Base-by-base conservation (phyloP, 2,113 vertebrate species). In the Lagopus muta region DNA sequence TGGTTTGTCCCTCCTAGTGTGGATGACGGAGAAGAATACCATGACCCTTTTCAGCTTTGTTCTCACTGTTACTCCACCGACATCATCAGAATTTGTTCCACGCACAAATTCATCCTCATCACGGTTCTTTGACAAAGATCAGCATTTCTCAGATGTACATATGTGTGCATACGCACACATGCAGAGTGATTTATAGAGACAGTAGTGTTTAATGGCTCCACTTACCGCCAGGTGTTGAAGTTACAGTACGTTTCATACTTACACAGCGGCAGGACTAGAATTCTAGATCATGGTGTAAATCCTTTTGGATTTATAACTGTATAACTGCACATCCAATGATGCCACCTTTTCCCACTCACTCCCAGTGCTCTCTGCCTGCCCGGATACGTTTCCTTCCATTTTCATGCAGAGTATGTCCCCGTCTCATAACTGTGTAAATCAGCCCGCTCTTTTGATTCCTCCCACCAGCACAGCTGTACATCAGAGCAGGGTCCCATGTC, bases 391-490 rank as follows among this genome's bases (percentile, higher is more conserved):
- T 88, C 65, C 62, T 84, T 69, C 89, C 87, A 78, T 96, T 94
- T 93, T 95, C 91, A 88, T 88, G 72, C 86, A 50, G 84, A 58
- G 54, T 42, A 73, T 89, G 86, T 94, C 91, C 93, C 87, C 3
- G 1, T 95, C 95, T 96, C 89, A 93, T 83, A 90, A 91, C 82
- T 77, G 13, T 0, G 34, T 95, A 95, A 92, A 96, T 94, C 91
- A 94, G 22, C 77, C 91, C 36, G 7, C 42, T 57, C 91, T 89
- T 96, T 66, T 91, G 94, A 96, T 97, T 90, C 72, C 55, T 90
- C 80, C 89, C 70, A 86, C 89, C 70, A 86, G 67, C 18, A 4
- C 86, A 61, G 82, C 72, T 94, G 94, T 75, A 88, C 71, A 70
- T 81, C 75, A 89, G 84, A 96, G 67, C 73, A 65, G 66, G 92